Evolutionary conservation across 1,140 invertebrate species (phyloP).

Genomic region (Drosophila nannoptera): DNA sequence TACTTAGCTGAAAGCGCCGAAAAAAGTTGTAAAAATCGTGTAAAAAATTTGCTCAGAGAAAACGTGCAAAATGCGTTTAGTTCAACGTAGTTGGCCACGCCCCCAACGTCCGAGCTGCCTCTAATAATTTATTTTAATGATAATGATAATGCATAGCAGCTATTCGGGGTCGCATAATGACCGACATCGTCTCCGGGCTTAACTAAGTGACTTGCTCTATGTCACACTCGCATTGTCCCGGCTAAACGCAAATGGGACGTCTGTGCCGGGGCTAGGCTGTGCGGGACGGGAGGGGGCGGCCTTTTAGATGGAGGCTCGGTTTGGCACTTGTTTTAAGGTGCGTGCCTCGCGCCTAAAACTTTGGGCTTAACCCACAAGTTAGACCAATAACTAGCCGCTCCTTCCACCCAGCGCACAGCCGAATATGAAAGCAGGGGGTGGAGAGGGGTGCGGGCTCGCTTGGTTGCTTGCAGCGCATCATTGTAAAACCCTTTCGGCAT

Average conservation of each 20-base stretch:
- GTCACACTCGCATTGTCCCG: slow-evolving; percentile 5
- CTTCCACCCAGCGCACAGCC: slow-evolving; percentile 32
- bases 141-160: slow-evolving; percentile 75
- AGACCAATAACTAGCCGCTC: slow-evolving; percentile 45
- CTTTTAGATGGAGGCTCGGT: neutral
- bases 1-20: slow-evolving; percentile 59
- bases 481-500: slow-evolving; percentile 73
- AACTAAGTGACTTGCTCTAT: slow-evolving; percentile 40
- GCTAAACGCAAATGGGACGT: neutral
- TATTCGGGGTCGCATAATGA: slow-evolving; percentile 40
- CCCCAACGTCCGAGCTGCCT: slow-evolving; percentile 54
- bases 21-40: slow-evolving; percentile 77
- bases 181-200: slow-evolving; percentile 19
- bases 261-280: neutral
- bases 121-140: slow-evolving; percentile 79
- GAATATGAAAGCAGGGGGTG: neutral
- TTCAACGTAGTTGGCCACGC: slow-evolving; percentile 35
- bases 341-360: slow-evolving; percentile 15
- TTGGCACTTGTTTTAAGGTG: slow-evolving; percentile 13
- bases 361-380: slow-evolving; percentile 25
- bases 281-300: no score
- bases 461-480: slow-evolving; percentile 58
- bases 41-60: slow-evolving; percentile 72
- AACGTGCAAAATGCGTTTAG: slow-evolving; percentile 76
- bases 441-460: no score